A percentile compares a stretch with the other conserved stretches of the same genome.
Conservation (phyloP, 2,888 invertebrate species). For the Rhabditoides inermis region DNA sequence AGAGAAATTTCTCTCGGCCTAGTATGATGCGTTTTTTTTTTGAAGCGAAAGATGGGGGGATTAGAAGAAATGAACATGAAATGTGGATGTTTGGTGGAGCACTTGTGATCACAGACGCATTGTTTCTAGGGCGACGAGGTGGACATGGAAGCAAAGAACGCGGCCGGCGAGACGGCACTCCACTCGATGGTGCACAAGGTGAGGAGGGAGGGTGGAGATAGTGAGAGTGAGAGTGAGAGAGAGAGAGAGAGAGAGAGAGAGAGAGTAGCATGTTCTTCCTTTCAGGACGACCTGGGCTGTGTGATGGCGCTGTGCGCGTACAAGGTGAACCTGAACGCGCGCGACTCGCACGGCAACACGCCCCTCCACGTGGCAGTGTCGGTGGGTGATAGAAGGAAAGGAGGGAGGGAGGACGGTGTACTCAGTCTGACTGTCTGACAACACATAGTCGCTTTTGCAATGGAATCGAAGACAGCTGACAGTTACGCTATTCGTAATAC, state of each 20-base stretch:
- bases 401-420: too few species aligned
- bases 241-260: too few species aligned
- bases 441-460: too few species aligned
- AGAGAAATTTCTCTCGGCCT: too few species aligned
- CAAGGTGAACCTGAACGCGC: conserved; percentile 51
- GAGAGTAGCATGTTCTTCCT: too few species aligned
- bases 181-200: conserved; percentile 48
- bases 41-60: conserved; percentile 31
- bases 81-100: conserved; percentile 14
- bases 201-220: too few species aligned
- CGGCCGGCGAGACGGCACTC: conserved; percentile 53
- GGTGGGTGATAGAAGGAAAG: too few species aligned
- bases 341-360: conserved; percentile 52
- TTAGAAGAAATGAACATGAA: conserved; percentile 32
- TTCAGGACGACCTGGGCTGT: conserved; percentile 36
- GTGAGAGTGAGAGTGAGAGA: too few species aligned
- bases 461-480: too few species aligned
- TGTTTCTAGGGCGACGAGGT: conserved; percentile 28
- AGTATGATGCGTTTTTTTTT: too few species aligned
- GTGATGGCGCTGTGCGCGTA: conserved; percentile 22
- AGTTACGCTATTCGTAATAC: too few species aligned
- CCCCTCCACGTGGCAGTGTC: conserved; percentile 54
- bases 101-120: not conserved
- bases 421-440: too few species aligned
- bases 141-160: conserved; percentile 53